These are phyloP conservation scores for Operophtera brumata DNA, from an alignment of 2,888 invertebrate genomes.

Conservation along the genomic window DNA sequence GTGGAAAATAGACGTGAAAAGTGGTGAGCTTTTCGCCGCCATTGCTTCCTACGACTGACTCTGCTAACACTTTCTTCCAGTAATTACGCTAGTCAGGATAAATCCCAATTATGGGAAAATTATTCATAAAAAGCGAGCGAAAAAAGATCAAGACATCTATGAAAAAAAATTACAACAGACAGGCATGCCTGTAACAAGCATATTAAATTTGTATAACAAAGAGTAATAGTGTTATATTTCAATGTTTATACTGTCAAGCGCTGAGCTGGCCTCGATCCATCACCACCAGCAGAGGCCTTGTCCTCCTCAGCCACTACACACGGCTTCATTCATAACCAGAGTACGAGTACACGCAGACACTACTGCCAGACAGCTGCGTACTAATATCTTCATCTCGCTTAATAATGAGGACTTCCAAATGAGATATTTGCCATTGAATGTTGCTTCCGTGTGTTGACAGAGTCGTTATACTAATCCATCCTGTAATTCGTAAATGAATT, in stretches of 20 bases:
- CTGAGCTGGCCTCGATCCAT: slow-evolving; percentile 33
- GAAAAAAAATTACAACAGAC: slow-evolving; percentile 6
- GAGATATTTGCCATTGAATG: slow-evolving; percentile 23
- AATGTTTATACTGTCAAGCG: slow-evolving; percentile 27
- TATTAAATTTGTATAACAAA: slow-evolving; percentile 19
- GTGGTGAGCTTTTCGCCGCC: too few relatives aligned
- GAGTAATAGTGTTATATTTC: slow-evolving; percentile 28
- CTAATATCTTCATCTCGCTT: slow-evolving; percentile 20
- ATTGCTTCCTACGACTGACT: too few relatives aligned
- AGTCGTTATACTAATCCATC: slow-evolving; percentile 24
- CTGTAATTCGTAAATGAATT: slow-evolving; percentile 26
- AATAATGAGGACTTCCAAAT: slow-evolving; percentile 20
- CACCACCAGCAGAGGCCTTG: slow-evolving; percentile 33
- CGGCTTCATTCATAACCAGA: slow-evolving; percentile 36
- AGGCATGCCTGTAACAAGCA: slow-evolving; percentile 14
- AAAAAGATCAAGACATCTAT: neutral
- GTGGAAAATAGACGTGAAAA: too few relatives aligned
- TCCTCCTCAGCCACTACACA: slow-evolving; percentile 32
- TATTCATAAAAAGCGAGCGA: neutral
- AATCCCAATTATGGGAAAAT: neutral
- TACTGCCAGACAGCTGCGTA: slow-evolving; percentile 17
- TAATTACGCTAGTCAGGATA: too few relatives aligned
- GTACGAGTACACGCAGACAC: slow-evolving; percentile 15
- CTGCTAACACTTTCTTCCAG: too few relatives aligned
- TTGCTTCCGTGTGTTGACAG: slow-evolving; percentile 27